Conservation (phyloP, 2,113 vertebrate species). For the Diadophis punctatus region DNA sequence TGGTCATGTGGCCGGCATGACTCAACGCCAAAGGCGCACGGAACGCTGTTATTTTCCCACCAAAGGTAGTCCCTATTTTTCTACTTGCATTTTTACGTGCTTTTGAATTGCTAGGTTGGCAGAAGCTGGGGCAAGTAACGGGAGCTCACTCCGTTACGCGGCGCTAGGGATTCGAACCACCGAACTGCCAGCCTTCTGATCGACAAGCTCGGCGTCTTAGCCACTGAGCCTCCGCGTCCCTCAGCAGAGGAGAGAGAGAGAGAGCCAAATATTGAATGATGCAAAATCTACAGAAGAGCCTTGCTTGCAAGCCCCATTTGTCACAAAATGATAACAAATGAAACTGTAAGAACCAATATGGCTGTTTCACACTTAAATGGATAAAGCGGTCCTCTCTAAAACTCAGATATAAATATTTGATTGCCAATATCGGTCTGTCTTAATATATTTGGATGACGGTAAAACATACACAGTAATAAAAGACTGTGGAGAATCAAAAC, state of each 20-base stretch:
- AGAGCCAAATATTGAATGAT: neutral
- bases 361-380: conserved; percentile 40
- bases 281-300: neutral
- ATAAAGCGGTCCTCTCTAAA: conserved; percentile 39
- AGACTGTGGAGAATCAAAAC: conserved; percentile 27
- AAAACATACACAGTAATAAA: conserved; percentile 46
- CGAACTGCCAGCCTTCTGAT: too few species aligned
- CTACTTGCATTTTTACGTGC: too few species aligned
- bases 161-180: too few species aligned
- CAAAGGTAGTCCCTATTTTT: too few species aligned
- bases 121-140: too few species aligned
- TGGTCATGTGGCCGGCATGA: too few species aligned
- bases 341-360: neutral
- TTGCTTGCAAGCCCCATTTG: neutral
- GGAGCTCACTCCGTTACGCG: too few species aligned
- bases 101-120: too few species aligned
- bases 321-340: conserved; percentile 14
- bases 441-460: conserved; percentile 43
- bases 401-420: conserved; percentile 43
- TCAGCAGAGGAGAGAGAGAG: neutral
- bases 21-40: too few species aligned
- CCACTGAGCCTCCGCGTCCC: too few species aligned
- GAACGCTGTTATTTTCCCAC: too few species aligned
- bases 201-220: too few species aligned
- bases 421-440: neutral